phyloP scores from a whole-genome alignment of 2,113 vertebrate species.

The Oreotrochilus melanogaster region DNA sequence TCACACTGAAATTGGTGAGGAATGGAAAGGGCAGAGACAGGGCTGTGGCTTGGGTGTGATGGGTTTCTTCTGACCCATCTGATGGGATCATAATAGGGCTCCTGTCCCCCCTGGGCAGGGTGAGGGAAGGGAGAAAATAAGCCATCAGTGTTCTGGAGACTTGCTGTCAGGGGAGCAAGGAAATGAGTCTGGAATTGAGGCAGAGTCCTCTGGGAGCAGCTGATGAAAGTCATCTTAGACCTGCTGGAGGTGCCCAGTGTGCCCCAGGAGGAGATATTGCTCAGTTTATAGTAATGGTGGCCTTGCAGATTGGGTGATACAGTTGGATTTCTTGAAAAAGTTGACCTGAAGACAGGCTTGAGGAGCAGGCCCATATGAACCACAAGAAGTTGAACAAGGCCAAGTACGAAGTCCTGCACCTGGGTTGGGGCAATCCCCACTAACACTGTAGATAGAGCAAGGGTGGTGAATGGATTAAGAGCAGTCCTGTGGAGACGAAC shows the following conservation, averaged over 20 bases:
- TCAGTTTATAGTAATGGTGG: background rate
- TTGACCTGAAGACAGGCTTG: background rate
- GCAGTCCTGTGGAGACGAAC: background rate
- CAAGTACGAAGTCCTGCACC: background rate
- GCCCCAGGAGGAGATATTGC: background rate
- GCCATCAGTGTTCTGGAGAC: background rate
- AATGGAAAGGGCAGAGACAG: background rate
- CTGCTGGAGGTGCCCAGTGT: background rate
- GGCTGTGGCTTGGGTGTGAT: background rate
- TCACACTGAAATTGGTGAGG: background rate
- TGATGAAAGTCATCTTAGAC: background rate
- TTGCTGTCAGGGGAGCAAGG: background rate
- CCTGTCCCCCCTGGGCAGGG: background rate
- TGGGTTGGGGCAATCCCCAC: fast-evolving
- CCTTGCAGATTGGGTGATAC: fast-evolving
- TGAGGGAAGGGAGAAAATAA: background rate
- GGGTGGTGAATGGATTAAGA: background rate
- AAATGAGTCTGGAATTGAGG: background rate
- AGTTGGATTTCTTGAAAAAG: background rate
- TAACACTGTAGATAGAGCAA: background rate
- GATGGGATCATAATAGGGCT: background rate
- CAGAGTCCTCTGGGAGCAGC: background rate
- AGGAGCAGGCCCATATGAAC: background rate
- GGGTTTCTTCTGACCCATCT: background rate
- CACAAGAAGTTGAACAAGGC: background rate